Base-by-base conservation (phyloP, 2,797 vertebrate species). In the Coccyzus lansbergi region DNA sequence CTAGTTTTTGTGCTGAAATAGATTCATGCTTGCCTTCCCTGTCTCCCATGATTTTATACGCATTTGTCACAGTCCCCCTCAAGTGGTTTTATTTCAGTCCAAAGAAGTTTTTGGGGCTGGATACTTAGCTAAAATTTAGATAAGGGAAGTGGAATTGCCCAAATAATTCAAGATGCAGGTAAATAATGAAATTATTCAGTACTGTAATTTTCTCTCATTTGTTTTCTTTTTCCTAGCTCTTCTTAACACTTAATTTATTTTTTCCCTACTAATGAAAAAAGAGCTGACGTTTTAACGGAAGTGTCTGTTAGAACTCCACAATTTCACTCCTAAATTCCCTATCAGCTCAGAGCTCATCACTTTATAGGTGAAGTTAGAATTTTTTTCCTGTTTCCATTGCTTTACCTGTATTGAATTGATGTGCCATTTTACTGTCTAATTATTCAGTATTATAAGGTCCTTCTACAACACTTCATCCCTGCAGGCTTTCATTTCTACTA, bases 401-500 rank as follows among this genome's bases (percentile, higher is more conserved):
- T 90, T 88, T 71, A 34, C 24, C 31, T 44, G 4, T 31, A 82
- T 52, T 59, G 58, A 81, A 91, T 86, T 69, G 40, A 68, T 20
- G 9, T 83, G 58, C 12, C 34, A 78, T 48, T 95, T 91, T 88
- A 91, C 63, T 76, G 31, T 68, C 71, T 80, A 74, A 81, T 92
- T 21, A 22, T 83, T 96, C 65, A 55, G 36, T 26, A 83, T 51
- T n/a, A 29, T 14, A 69, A 86, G 38, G 38, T 64, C 36, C 24
- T 94, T 69, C 34, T 76, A 33, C 6, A 36, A 65, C 10, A 34
- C 28, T 93, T 72, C 56, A 48, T 88, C 59, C 67, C 46, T 42
- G 83, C n/a, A 69, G 20, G 51, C 63, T 91, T 83, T 93, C 80
- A 81, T 76, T 95, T 90, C 90, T 94, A 83, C 58, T 86, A 9